Conservation (phyloP, 2,797 vertebrate species). For the Staurois parvus region DNA sequence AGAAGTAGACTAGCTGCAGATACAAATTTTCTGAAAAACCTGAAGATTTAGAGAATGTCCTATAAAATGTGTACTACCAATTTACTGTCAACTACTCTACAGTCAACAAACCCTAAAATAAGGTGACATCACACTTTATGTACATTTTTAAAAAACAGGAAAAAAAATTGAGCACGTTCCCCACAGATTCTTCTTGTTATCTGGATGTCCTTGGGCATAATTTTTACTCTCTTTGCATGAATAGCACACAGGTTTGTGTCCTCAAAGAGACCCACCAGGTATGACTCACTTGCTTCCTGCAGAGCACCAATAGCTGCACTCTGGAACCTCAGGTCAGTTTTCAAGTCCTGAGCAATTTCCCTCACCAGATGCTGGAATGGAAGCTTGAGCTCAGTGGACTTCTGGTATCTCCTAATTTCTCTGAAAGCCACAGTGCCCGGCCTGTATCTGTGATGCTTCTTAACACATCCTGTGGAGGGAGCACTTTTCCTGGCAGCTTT, state of each 20-base stretch:
- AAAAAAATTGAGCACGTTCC: conserved; percentile 80
- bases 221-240: conserved; percentile 89
- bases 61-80: conserved; percentile 68
- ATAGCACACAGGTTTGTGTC: conserved; percentile 92
- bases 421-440: conserved; percentile 88
- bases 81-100: conserved; percentile 69
- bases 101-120: conserved; percentile 63
- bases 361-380: conserved; percentile 90
- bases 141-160: conserved; percentile 66
- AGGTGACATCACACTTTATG: conserved; percentile 63
- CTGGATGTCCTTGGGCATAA: conserved; percentile 94
- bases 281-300: conserved; percentile 68
- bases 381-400: conserved; percentile 89
- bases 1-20: conserved; percentile 72
- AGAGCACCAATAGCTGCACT: conserved; percentile 85
- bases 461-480: conserved; percentile 88
- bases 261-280: conserved; percentile 87
- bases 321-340: conserved; percentile 86
- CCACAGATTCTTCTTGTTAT: conserved; percentile 89
- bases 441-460: conserved; percentile 91
- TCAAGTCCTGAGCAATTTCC: conserved; percentile 86
- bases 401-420: conserved; percentile 92
- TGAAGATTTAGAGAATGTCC: conserved; percentile 79
- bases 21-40: conserved; percentile 79
- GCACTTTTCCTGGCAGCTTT: conserved; percentile 90